Evolutionary conservation across 2,113 vertebrate genomes (phyloP).

Genomic region (human (Homo sapiens)): DNA sequence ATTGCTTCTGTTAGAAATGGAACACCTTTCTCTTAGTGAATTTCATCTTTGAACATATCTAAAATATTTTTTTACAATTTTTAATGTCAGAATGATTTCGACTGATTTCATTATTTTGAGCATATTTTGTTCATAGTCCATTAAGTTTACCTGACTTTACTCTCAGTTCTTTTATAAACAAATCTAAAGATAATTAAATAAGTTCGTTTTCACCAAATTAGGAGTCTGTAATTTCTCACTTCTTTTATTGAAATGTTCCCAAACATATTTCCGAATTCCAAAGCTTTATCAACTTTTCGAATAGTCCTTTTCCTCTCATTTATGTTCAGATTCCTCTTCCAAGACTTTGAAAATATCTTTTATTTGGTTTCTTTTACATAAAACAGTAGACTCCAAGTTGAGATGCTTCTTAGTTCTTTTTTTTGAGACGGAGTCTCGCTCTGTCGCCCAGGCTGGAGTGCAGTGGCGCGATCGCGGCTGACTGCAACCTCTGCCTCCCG

Average conservation of each 20-base stretch:
- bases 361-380: background rate
- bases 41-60: background rate
- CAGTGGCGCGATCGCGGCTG: too few relatives aligned
- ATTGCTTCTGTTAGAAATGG: background rate
- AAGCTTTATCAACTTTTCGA: constrained; percentile 2
- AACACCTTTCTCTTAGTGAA: background rate
- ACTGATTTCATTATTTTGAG: background rate
- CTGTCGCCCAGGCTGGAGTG: too few relatives aligned
- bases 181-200: constrained; percentile 12
- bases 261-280: background rate
- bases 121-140: background rate
- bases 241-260: background rate
- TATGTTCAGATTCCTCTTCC: background rate
- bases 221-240: background rate
- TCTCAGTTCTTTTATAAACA: background rate
- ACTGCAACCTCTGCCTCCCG: too few relatives aligned
- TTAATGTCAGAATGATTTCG: background rate
- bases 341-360: background rate
- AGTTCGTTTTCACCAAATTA: background rate
- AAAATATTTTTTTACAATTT: background rate
- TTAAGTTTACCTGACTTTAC: background rate
- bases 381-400: background rate
- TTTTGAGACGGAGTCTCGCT: too few relatives aligned
- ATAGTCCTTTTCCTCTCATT: background rate
- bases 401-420: background rate